A percentile compares a stretch with the other conserved stretches of the same genome.
These are phyloP conservation scores for Elephas maximus DNA, from an alignment of 2,113 vertebrate genomes.

Conservation along the genomic window DNA sequence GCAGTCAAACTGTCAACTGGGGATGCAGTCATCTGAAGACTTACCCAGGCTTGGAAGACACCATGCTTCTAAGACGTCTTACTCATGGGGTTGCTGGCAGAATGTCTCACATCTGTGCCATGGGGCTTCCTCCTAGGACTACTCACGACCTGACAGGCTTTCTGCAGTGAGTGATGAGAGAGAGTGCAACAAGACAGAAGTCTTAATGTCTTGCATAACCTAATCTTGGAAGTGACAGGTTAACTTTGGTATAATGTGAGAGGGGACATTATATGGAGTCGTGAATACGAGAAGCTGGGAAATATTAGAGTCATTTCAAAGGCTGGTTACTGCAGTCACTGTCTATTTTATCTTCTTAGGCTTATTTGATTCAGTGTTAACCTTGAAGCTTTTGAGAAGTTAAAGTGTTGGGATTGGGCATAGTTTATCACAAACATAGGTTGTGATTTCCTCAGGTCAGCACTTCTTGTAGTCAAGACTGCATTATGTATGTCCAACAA, in stretches of 20 bases:
- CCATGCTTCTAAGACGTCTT: no score
- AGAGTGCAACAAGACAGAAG: not conserved
- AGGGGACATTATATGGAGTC: not conserved
- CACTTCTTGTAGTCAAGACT: not conserved
- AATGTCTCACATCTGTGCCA: not conserved
- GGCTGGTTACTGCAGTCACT: not conserved
- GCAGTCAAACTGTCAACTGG: no score
- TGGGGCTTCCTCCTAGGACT: not conserved
- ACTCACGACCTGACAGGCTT: not conserved
- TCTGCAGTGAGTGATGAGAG: not conserved
- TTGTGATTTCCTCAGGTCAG: not conserved
- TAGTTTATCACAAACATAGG: not conserved
- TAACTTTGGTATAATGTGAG: not conserved
- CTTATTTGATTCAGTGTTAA: not conserved
- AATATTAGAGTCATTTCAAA: not conserved
- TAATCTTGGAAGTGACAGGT: not conserved
- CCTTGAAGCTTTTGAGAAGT: not conserved
- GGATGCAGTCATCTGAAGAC: no score
- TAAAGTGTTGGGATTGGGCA: not conserved
- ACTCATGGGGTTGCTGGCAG: no score
- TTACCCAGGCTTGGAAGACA: no score
- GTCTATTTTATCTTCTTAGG: not conserved
- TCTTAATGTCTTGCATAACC: not conserved
- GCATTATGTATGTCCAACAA: not conserved
- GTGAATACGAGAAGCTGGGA: not conserved